Base-by-base conservation (phyloP, 1,140 invertebrate genomes). In the Holcopasites calliopsidis region DNA sequence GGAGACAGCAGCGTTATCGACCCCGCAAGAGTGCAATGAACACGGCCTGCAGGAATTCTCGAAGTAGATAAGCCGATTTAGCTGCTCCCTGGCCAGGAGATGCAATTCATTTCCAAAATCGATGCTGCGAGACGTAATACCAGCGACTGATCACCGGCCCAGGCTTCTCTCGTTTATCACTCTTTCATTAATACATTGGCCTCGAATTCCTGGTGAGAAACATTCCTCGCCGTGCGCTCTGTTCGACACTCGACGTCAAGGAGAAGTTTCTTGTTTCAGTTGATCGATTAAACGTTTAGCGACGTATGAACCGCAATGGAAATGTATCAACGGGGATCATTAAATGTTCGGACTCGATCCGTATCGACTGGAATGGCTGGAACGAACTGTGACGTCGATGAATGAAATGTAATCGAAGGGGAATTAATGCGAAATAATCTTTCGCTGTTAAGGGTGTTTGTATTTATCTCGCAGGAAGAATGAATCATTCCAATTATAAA, bases 41-140 rank as follows among this genome's bases (percentile, higher is more conserved):
- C 61, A 62, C 54, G 57, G 52, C 31, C 65, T 42, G 33, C 35
- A 80, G 79, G 65, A 73, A 73, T 73, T 77, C 68, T 54, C 40
- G 54, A 72, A 44, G 50, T 28, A 31, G 31, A 28, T 82, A 81
- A 82, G 62, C 75, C 80, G 80, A 82, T 82, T 81, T 82, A 77
- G 47, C 40, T 64, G 61, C 50, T 57, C 60, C 52, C 33, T 52
- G 72, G 50, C 38, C 57, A 21, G 44, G 50, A 31, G 65, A 80
- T 50, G 55, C 49, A 76, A 80, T 82, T 82, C 73, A 81, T 81
- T 82, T 73, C 50, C 62, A 73, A 82, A 81, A 82, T 77, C 75
- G 49, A 73, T 81, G 33, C n/a, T 26, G 23, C 18, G 26, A 65
- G 23, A 57, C 31, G 16, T 62, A 74, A 62, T 74, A 57, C 52